Base-by-base conservation (phyloP, 2,797 vertebrate genomes). In the Neosalanx taihuensis region DNA sequence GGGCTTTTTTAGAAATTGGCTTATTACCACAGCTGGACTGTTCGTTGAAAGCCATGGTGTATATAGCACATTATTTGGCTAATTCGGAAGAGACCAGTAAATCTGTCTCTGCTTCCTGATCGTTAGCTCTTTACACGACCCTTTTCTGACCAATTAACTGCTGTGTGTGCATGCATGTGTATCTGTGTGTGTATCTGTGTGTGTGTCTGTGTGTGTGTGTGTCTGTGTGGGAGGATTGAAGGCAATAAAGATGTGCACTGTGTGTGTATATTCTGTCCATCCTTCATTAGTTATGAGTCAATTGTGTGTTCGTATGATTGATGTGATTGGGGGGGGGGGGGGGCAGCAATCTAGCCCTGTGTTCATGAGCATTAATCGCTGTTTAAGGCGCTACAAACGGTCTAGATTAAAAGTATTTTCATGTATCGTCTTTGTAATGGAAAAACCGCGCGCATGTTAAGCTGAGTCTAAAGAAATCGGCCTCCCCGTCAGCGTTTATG, bases 401-500 rank as follows among this genome's bases (percentile, higher is more conserved):
- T 5, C 18, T 4, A 41, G 37, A 23, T 65, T 3, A 20, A 65
- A 23, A 65, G 41, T 7, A 10, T 65, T 46, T 65, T 49, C 63
- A 13, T 46, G 35, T 46, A 3, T 2, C 3, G 85, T 85, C 86
- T 86, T 84, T 87, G 84, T 88, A 84, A 90, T 86, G 84, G 81
- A 85, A 81, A 90, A 90, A 46, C 7, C 2, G 3, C 41, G 41
- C 86, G 81, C 67, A 78, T 5, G 6, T 56, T 56, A 76, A 86
- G 81, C 83, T 80, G 76, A 79, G 89, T 89, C 86, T 26, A 83
- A 87, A 78, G 73, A 89, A 85, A 90, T 91, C 89, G 89, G 86
- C 85, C 83, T 89, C 88, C 88, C 86, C 89, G 90, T 90, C 90
- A 90, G 90, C 89, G 75, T 89, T 90, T 91, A 89, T 87, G 49